These are phyloP conservation scores for Corapipo altera DNA, from an alignment of 2,113 vertebrate species.

Conservation along the genomic window DNA sequence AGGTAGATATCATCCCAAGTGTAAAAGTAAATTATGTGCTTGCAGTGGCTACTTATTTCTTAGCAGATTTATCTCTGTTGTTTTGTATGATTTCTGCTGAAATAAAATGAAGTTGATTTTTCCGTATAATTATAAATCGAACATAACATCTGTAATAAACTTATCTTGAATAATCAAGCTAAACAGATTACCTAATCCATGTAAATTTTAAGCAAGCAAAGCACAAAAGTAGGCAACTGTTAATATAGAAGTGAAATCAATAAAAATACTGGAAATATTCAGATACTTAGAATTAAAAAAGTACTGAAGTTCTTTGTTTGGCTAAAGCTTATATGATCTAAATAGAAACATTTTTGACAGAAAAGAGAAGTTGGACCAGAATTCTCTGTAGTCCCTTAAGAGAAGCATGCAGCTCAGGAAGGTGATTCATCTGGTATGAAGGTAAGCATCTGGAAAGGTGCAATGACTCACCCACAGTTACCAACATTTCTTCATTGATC, in stretches of 20 bases:
- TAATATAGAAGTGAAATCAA: background rate
- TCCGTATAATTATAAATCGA: background rate
- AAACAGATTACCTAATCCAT: background rate
- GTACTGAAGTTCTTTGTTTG: background rate
- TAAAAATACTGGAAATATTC: background rate
- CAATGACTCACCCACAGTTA: background rate
- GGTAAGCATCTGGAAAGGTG: background rate
- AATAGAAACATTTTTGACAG: background rate
- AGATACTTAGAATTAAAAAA: background rate
- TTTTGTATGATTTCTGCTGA: background rate
- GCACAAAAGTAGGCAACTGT: background rate
- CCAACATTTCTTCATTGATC: background rate
- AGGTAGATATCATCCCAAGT: background rate
- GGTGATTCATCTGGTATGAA: background rate
- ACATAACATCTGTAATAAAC: background rate
- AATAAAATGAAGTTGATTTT: background rate
- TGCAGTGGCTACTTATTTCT: background rate
- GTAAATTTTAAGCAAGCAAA: background rate
- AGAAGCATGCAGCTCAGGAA: background rate
- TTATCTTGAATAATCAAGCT: background rate
- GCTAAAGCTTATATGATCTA: background rate
- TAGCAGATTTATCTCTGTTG: background rate
- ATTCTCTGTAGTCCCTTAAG: background rate
- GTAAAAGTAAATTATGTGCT: background rate
- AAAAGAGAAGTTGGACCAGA: background rate